Evolutionary conservation across 2,888 invertebrate genomes (phyloP), one percentile per base, ranked within the genome.

Genomic region (Apotomis capreana): DNA sequence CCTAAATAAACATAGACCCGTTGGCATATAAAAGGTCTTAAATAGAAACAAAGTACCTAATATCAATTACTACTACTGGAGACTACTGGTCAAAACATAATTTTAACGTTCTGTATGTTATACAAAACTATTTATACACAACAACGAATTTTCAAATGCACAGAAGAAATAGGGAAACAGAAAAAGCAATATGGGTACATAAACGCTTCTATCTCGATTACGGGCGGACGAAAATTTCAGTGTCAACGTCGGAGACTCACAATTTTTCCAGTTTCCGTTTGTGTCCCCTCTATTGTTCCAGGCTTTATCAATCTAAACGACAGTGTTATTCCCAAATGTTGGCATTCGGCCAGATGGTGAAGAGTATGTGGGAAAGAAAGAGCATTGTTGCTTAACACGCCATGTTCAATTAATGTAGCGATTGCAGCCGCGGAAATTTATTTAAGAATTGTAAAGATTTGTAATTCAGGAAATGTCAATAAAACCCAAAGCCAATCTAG

Each of bases 251-350:
- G 73, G 61, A 26, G 68, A 58, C 57, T 68, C 58, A 64, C 63
- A 73, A 64, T 73, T 73, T 73, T 73, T 69, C 69, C 73, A 68
- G 67, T 60, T 63, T 74, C 65, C 75, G 78, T 69, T 69, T 78
- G 73, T 78, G 71, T 68, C 70, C 71, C 78, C 73, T 76, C 78
- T 71, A 81, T 82, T 81, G 80, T 79, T 76, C 76, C 76, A 76
- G 61, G 74, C 78, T 81, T 80, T 82, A 82, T 83, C 83, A 83
- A 83, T 83, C 80, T 80, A 81, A 83, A 78, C 74, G 80, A 76
- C 76, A 81, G 75, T 74, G 77, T 79, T 79, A 80, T 77, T 76
- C 77, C 74, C 75, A 65, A 75, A 75, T 74, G 78, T 80, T 85
- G 83, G 81, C 82, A 67, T 69, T 57, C 70, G 74, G 79, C 84